Evolutionary conservation across 2,797 vertebrate species (phyloP), one percentile per base, ranked within the genome.

Genomic region (Hippocampus kuda): DNA sequence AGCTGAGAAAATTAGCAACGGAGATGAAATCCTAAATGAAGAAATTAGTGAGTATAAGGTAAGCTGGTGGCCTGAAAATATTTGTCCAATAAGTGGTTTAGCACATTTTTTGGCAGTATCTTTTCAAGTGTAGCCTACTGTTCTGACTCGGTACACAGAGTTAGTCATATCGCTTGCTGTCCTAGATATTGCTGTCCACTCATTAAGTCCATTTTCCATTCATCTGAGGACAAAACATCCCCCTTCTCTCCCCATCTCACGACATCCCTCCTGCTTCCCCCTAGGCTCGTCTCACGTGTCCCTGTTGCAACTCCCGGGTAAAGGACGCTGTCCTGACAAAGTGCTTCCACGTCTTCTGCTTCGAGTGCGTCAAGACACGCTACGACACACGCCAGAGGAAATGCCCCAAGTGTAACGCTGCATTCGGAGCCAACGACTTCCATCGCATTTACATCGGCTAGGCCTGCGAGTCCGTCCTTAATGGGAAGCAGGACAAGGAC

Each of bases 331-430:
- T 99, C 0, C 91, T 99, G 72, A 99, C 96, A 4, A 99, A 99
- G 86, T 99, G 97, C 85, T 99, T 98, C 82, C 97, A 99, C 0
- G 95, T 98, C 56, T 99, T 99, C 91, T 99, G 97, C 88, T 99
- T 98, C 1, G 95, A 99, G 86, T 98, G 96, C 1, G 95, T 99
- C 24, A 98, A 98, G 84, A 99, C 94, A 0, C 94, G 96, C 69
- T 98, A 97, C 1, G 95, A 98, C 87, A 98, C 96, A 0, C 93
- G 96, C 34, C 97, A 99, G 89, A 94, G 96, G 79, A 99, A 98
- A 75, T 98, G 96, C 79, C 96, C 97, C 63, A 98, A 98, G 79
- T 98, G 97, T 85, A 99, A 97, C 0, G 94, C 94, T 0, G 96
- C 97, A 34, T 99, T 99, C 1, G 96, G 96, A 15, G 97, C 96